These are phyloP conservation scores for Amazona ochrocephala DNA, from an alignment of 2,797 vertebrate species.

Conservation along the genomic window DNA sequence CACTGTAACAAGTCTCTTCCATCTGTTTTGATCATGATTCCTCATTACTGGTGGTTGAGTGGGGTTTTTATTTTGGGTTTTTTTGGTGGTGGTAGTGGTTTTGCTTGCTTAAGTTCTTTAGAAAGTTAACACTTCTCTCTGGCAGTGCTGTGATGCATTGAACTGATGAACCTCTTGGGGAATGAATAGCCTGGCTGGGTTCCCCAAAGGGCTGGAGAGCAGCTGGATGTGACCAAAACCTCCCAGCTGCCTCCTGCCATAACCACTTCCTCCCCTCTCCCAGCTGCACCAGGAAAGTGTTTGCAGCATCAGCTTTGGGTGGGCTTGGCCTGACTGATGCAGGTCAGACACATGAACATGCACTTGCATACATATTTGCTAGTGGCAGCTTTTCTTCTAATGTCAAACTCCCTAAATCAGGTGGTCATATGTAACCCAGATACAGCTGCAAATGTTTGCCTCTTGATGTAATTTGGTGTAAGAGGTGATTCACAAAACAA, in stretches of 20 bases:
- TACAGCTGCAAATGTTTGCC: background rate
- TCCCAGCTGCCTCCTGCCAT: background rate
- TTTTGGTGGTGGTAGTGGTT: background rate
- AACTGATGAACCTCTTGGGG: background rate
- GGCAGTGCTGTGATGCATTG: background rate
- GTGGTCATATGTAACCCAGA: background rate
- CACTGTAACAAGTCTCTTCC: background rate
- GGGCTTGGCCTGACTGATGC: background rate
- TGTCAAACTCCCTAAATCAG: background rate
- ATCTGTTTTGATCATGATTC: background rate
- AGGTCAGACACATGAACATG: background rate
- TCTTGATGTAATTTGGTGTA: background rate
- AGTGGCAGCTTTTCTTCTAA: background rate
- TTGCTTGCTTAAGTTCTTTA: background rate
- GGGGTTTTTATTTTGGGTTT: background rate
- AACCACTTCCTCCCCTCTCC: background rate
- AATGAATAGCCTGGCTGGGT: background rate
- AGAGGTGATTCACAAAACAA: background rate
- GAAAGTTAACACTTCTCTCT: background rate
- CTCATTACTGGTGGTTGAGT: background rate
- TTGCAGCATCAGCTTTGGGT: background rate
- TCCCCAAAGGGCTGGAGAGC: background rate
- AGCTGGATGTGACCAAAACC: background rate
- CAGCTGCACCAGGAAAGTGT: background rate
- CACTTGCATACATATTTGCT: rapidly evolving